Conservation (phyloP, 92 coral and sea anemone genomes). For the Bergia puertoricense region DNA sequence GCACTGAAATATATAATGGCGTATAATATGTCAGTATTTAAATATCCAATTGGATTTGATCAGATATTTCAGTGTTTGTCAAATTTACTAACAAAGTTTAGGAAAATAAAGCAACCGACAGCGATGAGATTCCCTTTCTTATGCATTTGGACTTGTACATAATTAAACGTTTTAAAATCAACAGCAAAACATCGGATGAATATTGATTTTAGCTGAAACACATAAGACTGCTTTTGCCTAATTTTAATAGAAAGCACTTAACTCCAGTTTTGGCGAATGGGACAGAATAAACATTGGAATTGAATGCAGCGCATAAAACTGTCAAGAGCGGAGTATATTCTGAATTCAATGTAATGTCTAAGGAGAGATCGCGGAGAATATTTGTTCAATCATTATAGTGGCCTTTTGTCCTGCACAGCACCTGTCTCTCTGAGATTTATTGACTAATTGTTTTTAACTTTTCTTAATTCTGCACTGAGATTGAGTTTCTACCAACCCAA, state of each 20-base stretch:
- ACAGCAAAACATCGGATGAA: slow-evolving; percentile 5
- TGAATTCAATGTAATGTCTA: slow-evolving; percentile 19
- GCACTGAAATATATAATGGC: neutral
- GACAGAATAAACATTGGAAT: slow-evolving; percentile 13
- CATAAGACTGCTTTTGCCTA: slow-evolving; percentile 1
- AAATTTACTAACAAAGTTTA: slow-evolving; percentile 14
- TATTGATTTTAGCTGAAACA: slow-evolving; percentile 6
- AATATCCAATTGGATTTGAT: slow-evolving; percentile 18
- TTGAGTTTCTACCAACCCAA: neutral
- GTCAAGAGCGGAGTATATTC: slow-evolving; percentile 14
- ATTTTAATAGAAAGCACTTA: slow-evolving; percentile 22
- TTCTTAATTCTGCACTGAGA: neutral
- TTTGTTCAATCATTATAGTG: slow-evolving; percentile 11
- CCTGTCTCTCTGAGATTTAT: neutral
- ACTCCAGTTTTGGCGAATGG: slow-evolving; percentile 5
- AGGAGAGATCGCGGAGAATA: neutral
- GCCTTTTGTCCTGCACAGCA: slow-evolving; percentile 2
- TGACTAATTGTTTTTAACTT: neutral
- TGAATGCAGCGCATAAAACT: neutral
- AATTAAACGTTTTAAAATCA: slow-evolving; percentile 5
- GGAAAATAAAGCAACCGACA: slow-evolving; percentile 9
- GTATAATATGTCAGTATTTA: neutral
- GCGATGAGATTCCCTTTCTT: neutral
- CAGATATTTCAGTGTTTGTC: slow-evolving; percentile 12
- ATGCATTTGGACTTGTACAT: slow-evolving; percentile 15